Evolutionary conservation across 2,113 vertebrate species (phyloP).

Genomic region (Cyanoramphus novaezelandiae): DNA sequence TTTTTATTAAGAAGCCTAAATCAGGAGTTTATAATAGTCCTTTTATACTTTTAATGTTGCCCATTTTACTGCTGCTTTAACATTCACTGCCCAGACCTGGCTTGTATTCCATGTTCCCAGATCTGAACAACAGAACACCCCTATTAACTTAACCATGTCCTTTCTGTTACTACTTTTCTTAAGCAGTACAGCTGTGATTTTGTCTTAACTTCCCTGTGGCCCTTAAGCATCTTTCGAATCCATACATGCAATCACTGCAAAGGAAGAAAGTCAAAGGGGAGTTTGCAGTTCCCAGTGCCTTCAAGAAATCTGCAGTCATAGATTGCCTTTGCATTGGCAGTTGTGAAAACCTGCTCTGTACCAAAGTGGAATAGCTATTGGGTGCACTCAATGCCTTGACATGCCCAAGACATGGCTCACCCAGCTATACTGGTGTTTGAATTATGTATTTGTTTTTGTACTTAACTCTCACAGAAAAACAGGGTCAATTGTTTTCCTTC

Average conservation of each 20-base stretch:
- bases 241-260: not conserved
- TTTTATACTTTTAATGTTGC: conserved; percentile 69
- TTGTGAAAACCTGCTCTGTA: not conserved
- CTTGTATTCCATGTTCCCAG: conserved; percentile 62
- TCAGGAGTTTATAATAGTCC: conserved; percentile 66
- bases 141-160: conserved; percentile 61
- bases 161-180: conserved; percentile 48
- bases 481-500: not conserved
- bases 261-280: not conserved
- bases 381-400: not conserved
- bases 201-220: conserved; percentile 36
- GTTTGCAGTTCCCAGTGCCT: not conserved
- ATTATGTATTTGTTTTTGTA: not conserved
- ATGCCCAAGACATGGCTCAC: not conserved
- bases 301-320: not conserved
- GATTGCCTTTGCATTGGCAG: not conserved
- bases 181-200: conserved; percentile 44
- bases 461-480: not conserved
- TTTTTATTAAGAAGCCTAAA: conserved; percentile 62
- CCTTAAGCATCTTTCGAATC: not conserved
- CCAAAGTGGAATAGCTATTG: not conserved
- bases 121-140: conserved; percentile 57
- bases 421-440: not conserved
- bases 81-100: conserved; percentile 57
- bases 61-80: conserved; percentile 67